phyloP scores from a whole-genome alignment of 2,888 invertebrate species.

The Aphrophora alni region DNA sequence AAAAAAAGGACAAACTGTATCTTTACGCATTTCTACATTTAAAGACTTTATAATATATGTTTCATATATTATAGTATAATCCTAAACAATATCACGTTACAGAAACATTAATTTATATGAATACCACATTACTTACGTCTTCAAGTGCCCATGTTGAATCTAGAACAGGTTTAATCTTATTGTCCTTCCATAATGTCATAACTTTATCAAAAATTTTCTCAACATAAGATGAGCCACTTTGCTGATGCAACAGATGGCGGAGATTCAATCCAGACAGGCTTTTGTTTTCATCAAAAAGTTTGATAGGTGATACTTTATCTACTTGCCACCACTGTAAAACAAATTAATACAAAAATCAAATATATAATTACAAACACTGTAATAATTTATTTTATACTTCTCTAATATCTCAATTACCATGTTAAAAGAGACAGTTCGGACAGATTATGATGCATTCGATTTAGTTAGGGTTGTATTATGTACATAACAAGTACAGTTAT shows the following conservation, averaged over 20 bases:
- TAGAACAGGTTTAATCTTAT: conserved; percentile 80
- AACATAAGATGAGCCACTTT: conserved; percentile 74
- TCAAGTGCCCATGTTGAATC: conserved; percentile 90
- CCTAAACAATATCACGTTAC: no score
- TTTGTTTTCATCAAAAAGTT: conserved; percentile 89
- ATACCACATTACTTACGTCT: conserved; percentile 82
- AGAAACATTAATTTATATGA: no score
- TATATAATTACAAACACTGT: background rate
- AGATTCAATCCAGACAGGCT: conserved; percentile 82
- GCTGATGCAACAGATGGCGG: conserved; percentile 81
- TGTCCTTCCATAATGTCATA: conserved; percentile 76
- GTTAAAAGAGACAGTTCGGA: no score
- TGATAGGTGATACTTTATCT: conserved; percentile 87
- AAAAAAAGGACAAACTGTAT: no score
- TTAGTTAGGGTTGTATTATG: no score
- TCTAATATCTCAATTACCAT: no score
- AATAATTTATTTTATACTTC: background rate
- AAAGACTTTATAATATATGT: no score
- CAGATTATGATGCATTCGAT: background rate
- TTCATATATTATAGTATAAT: no score
- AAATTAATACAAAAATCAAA: background rate
- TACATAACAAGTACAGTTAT: no score
- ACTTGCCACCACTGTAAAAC: conserved; percentile 85
- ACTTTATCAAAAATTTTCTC: conserved; percentile 74
- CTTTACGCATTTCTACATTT: no score